phyloP scores from a whole-genome alignment of 2,113 vertebrate genomes.

The Pelvicachromis taeniatus region DNA sequence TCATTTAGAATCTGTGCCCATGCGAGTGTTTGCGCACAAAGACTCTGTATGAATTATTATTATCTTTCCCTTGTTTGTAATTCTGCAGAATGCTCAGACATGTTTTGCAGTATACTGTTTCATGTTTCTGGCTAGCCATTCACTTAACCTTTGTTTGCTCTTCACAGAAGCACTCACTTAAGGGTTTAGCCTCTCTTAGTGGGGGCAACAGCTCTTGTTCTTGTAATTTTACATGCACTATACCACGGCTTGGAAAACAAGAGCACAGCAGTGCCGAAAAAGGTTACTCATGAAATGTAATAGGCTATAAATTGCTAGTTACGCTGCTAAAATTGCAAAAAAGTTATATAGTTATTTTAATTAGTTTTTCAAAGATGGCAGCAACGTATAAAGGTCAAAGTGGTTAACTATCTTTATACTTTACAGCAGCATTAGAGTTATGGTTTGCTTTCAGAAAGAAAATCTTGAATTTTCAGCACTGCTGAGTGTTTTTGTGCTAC shows the following conservation, averaged over 20 bases:
- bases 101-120: neutral
- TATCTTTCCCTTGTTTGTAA: neutral
- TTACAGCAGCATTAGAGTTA: neutral
- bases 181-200: neutral
- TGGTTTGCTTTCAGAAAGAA: neutral
- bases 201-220: neutral
- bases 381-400: neutral
- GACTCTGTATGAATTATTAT: neutral
- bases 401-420: neutral
- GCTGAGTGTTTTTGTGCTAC: neutral
- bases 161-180: neutral
- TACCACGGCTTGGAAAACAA: neutral
- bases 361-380: neutral
- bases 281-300: neutral
- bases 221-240: neutral
- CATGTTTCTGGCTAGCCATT: neutral
- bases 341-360: neutral
- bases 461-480: neutral
- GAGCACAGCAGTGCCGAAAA: neutral
- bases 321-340: neutral
- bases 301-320: neutral
- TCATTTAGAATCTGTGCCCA: neutral
- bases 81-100: neutral
- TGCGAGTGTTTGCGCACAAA: neutral
- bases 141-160: neutral